phyloP scores from a whole-genome alignment of 1,140 invertebrate species.

The Scylla paramamosain region DNA sequence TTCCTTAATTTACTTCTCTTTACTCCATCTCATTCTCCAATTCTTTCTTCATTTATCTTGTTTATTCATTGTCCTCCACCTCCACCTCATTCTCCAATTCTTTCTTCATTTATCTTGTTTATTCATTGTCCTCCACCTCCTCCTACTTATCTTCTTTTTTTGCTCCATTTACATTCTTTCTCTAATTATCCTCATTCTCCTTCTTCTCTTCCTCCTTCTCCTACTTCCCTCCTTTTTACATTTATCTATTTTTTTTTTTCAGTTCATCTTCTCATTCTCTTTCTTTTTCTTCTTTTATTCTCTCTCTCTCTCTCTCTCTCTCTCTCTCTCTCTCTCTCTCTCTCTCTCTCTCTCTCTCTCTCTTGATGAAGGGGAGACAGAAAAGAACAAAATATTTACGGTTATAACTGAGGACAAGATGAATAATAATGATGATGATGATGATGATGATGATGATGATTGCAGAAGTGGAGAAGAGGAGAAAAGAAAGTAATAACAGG shows the following conservation, averaged over 20 bases:
- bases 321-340: slow-evolving; percentile 10
- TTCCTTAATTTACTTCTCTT: too few species aligned
- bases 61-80: too few species aligned
- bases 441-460: neutral
- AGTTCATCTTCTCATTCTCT: neutral
- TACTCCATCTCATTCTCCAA: too few species aligned
- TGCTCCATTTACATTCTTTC: neutral
- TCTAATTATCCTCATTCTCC: too few species aligned
- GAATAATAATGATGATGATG: neutral
- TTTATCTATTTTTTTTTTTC: too few species aligned
- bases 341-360: slow-evolving; percentile 12
- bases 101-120: too few species aligned
- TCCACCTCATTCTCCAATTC: too few species aligned
- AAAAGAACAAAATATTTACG: neutral
- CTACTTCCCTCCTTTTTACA: too few species aligned
- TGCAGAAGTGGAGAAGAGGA: neutral
- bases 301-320: slow-evolving; percentile 18
- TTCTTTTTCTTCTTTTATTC: neutral
- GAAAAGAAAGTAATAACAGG: neutral
- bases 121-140: too few species aligned
- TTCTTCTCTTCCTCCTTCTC: too few species aligned
- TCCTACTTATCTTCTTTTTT: neutral
- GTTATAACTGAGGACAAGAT: neutral
- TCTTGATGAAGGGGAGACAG: neutral
- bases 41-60: too few species aligned